phyloP scores from a whole-genome alignment of 2,797 vertebrate genomes.

The Gallinago nigripennis region DNA sequence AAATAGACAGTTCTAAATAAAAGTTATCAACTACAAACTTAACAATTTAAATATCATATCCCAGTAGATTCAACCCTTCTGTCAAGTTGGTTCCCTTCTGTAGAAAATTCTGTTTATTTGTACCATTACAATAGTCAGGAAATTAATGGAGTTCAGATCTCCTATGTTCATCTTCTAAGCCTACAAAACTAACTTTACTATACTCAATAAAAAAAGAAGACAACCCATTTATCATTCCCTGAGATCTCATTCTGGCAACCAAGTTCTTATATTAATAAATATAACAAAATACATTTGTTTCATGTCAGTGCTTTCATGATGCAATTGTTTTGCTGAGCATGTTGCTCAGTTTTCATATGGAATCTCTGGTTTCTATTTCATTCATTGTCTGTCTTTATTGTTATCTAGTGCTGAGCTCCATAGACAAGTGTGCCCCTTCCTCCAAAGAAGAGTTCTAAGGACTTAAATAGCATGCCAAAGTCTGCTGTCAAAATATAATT shows the following conservation, averaged over 20 bases:
- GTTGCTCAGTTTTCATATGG: neutral
- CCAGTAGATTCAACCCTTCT: neutral
- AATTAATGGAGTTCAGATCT: constrained; percentile 30
- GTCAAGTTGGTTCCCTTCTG: neutral
- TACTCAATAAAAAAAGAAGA: neutral
- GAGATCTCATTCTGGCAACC: neutral
- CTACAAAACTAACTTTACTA: neutral
- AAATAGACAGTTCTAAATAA: neutral
- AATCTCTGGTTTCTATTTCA: neutral
- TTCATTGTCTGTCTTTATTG: neutral
- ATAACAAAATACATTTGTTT: neutral
- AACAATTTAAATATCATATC: neutral
- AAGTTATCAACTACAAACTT: neutral
- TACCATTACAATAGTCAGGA: constrained; percentile 21
- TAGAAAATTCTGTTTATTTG: neutral
- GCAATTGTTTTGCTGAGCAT: neutral
- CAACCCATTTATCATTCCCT: neutral
- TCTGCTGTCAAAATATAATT: neutral
- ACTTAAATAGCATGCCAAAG: neutral
- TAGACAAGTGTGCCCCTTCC: neutral
- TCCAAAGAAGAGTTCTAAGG: neutral
- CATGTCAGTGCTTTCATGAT: neutral
- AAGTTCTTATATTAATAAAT: neutral
- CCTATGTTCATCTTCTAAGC: neutral
- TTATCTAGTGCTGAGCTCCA: neutral